phyloP scores from a whole-genome alignment of 2,888 invertebrate species.

The Entomobrya multifasciata region DNA sequence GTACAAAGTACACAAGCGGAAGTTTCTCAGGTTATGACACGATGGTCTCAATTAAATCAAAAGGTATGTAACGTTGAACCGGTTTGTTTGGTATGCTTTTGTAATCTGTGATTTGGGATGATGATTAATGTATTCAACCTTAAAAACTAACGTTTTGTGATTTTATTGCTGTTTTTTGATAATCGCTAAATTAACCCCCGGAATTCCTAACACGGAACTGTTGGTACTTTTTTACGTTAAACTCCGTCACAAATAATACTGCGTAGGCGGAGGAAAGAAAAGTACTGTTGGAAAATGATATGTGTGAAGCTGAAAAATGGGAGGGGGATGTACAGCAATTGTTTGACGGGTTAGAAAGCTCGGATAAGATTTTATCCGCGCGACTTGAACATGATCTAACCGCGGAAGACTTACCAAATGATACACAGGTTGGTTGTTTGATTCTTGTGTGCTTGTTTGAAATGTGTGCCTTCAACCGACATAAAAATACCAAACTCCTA shows the following conservation, averaged over 20 bases:
- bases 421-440: constrained; percentile 85
- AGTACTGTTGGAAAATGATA: constrained; percentile 86
- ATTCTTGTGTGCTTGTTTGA: too few relatives aligned
- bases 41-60: constrained; percentile 87
- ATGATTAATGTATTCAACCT: constrained; percentile 37
- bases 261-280: constrained; percentile 85
- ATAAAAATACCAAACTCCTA: too few relatives aligned
- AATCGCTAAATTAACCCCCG: constrained; percentile 52
- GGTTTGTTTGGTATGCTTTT: constrained; percentile 14
- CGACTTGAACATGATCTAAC: constrained; percentile 89
- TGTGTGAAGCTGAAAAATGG: constrained; percentile 88
- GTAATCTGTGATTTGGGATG: background rate
- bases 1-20: constrained; percentile 86
- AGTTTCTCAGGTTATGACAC: constrained; percentile 85
- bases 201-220: constrained; percentile 38
- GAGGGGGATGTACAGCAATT: constrained; percentile 88
- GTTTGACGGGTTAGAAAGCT: constrained; percentile 87
- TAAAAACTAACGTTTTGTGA: constrained; percentile 67
- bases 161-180: constrained; percentile 55
- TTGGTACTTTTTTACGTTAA: constrained; percentile 36
- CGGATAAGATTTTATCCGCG: constrained; percentile 86
- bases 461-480: too few relatives aligned
- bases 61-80: constrained; percentile 84
- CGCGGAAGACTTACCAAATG: constrained; percentile 90
- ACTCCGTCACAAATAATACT: constrained; percentile 40